Evolutionary conservation across 2,113 vertebrate species (phyloP).

Genomic region (Ranitomeya variabilis): DNA sequence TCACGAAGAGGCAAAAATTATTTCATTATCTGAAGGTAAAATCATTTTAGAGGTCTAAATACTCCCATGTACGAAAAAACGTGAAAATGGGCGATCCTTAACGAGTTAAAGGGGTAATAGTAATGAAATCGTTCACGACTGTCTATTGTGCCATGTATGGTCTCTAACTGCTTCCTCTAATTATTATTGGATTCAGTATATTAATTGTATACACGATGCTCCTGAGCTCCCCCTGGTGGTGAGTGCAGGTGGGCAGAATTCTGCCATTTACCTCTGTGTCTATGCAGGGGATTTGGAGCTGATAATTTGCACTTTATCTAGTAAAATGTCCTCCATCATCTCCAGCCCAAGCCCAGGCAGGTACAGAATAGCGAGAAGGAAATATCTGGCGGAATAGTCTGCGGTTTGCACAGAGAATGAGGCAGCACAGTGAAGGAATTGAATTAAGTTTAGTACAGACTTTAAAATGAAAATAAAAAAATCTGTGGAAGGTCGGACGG

Average conservation of each 20-base stretch:
- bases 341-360: background rate
- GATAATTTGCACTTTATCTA: background rate
- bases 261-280: background rate
- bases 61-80: no score
- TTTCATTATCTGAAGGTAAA: no score
- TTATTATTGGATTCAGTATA: no score
- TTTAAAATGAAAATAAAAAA: background rate
- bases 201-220: no score
- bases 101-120: no score
- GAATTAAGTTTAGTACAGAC: background rate
- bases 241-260: background rate
- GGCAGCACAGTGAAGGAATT: conserved; percentile 22
- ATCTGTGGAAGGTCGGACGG: background rate
- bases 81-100: no score
- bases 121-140: no score
- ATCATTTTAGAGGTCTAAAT: no score
- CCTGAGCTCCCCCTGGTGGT: background rate
- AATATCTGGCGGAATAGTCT: conserved; percentile 13
- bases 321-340: background rate
- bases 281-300: background rate
- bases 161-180: no score
- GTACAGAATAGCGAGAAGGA: background rate
- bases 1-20: no score
- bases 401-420: background rate
- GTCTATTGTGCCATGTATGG: no score